Conservation (phyloP, 2,888 invertebrate species). For the Nomada ferruginata region DNA sequence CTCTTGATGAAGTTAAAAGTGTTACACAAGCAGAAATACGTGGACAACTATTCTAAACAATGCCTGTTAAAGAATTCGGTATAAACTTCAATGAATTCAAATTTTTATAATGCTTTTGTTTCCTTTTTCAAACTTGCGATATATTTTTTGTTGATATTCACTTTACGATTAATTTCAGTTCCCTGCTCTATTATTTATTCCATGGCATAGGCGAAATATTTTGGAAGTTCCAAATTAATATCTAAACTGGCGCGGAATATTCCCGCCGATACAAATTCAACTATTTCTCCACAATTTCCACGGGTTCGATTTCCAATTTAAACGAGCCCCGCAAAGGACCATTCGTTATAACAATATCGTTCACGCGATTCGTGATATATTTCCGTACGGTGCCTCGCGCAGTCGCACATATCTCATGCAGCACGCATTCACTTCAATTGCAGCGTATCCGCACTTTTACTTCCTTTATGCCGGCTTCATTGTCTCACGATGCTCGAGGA, state of each 20-base stretch:
- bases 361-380: constrained; percentile 36
- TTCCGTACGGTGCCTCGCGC: constrained; percentile 39
- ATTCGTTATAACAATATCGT: constrained; percentile 44
- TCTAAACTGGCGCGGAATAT: neutral
- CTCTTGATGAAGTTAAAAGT: neutral
- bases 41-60: too few species aligned
- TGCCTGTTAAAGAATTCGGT: too few species aligned
- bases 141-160: too few species aligned
- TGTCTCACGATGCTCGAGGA: constrained; percentile 55
- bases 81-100: too few species aligned
- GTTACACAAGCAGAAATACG: neutral
- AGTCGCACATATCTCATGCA: constrained; percentile 61
- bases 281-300: neutral
- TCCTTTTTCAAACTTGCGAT: too few species aligned
- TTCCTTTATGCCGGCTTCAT: constrained; percentile 67
- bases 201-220: too few species aligned
- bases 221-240: neutral
- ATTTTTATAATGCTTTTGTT: too few species aligned
- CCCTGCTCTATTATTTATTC: too few species aligned
- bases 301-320: constrained; percentile 25
- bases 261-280: neutral
- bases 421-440: constrained; percentile 67
- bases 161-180: too few species aligned
- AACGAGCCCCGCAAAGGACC: neutral
- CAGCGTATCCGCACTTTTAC: constrained; percentile 66